Evolutionary conservation across 2,113 vertebrate species (phyloP), one percentile per base, ranked within the genome.

Genomic region (Candoia aspera): DNA sequence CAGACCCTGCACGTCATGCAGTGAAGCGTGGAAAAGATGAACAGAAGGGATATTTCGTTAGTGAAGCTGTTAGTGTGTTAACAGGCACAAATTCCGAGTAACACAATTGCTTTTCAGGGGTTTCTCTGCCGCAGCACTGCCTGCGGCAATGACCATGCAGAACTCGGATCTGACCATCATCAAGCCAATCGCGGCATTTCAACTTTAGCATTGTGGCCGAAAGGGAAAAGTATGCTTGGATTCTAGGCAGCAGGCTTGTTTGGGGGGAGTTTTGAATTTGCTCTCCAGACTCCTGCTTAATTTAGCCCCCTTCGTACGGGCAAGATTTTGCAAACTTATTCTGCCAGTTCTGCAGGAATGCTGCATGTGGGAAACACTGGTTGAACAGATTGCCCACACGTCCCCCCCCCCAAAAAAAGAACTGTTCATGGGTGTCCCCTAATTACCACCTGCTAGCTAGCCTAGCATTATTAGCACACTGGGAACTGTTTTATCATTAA

Each of bases 1-100:
- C 96, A 96, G 98, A 98, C 97, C 98, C 98, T 98, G 97, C 96
- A 96, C 97, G 97, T 97, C 97, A 97, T 98, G 97, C 98, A 98
- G 96, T 97, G 97, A 98, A 98, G 97, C 97, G 94, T 97, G 97
- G 96, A 97, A 79, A 97, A 97, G 97, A 97, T 97, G 97, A 97
- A 98, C 96, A 98, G 96, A 97, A 97, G 96, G 97, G 96, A 98
- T 95, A 98, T 97, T 97, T 97, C 94, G 97, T 98, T 98, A 98
- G 97, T 98, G 96, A 97, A 97, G 94, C 95, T 93, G 95, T 96
- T 57, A 15, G 84, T 95, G 84, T 96, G 97, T 96, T 94, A 97
- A 87, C 84, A 91, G 55, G 97, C 15, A 42, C 13, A 55, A 97
- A 93, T 95, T 95, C 95, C 97, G 96, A 96, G 96, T 93, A 97